A percentile compares a stretch with the other conserved stretches of the same genome.
Evolutionary conservation across 2,113 vertebrate species (phyloP).

Genomic region (Edolisoma coerulescens): DNA sequence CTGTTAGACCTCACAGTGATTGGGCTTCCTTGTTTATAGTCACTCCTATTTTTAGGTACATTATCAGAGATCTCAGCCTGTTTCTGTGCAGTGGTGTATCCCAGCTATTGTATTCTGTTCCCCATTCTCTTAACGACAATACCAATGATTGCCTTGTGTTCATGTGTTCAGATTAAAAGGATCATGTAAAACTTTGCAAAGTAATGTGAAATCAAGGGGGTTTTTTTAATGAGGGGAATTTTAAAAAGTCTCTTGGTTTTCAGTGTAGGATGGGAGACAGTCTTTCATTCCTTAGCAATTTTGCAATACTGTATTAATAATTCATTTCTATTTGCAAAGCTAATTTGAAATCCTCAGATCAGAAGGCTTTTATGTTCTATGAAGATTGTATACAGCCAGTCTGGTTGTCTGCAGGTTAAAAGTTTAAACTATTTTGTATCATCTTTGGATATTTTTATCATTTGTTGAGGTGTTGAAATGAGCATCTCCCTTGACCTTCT

Average conservation of each 20-base stretch:
- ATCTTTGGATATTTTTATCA: neutral
- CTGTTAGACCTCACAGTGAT: neutral
- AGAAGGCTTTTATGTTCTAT: neutral
- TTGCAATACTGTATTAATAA: neutral
- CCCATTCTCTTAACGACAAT: neutral
- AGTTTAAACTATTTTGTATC: neutral
- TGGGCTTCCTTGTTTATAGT: conserved; percentile 12
- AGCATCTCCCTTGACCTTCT: neutral
- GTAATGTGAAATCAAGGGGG: neutral
- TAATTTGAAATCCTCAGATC: neutral
- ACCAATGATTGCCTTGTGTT: neutral
- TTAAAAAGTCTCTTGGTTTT: neutral
- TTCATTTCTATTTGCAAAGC: conserved; percentile 11
- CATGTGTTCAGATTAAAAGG: neutral
- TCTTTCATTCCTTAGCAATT: neutral
- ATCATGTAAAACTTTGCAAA: neutral
- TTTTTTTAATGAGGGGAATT: neutral
- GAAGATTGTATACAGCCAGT: neutral
- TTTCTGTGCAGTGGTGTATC: neutral
- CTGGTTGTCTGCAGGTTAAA: neutral
- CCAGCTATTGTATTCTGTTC: conserved; percentile 8
- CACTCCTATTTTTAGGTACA: conserved; percentile 19
- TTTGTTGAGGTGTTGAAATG: neutral
- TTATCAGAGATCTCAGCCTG: neutral
- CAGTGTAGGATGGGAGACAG: neutral